Conservation (phyloP, 2,797 vertebrate genomes). For the Notoglanidium macrostoma region DNA sequence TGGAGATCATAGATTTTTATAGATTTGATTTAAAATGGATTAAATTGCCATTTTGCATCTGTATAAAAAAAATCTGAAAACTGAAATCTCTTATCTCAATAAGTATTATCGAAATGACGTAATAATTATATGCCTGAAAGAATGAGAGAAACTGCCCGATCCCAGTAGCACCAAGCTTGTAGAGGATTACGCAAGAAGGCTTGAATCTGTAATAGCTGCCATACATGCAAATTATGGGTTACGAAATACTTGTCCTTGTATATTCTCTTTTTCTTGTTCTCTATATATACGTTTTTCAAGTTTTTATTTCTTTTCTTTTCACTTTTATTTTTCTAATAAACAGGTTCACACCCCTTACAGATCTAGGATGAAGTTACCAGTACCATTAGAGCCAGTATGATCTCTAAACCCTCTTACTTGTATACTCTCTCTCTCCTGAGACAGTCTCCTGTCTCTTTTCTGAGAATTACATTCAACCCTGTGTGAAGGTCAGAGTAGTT, state of each 20-base stretch:
- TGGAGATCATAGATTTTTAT: too few species aligned
- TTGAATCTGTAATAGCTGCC: too few species aligned
- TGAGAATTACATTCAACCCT: neutral
- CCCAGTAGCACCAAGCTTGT: neutral
- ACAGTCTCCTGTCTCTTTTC: neutral
- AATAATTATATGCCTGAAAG: too few species aligned
- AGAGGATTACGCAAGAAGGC: neutral
- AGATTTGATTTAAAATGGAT: too few species aligned
- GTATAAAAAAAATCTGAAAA: too few species aligned
- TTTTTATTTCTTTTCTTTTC: neutral
- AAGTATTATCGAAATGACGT: too few species aligned
- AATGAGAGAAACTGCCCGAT: too few species aligned
- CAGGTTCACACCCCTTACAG: neutral
- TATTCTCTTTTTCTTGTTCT: neutral
- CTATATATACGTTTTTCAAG: too few species aligned
- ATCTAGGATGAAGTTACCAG: neutral
- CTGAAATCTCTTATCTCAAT: too few species aligned
- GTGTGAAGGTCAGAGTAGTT: neutral
- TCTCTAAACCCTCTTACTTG: too few species aligned
- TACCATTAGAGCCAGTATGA: neutral
- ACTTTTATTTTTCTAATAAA: neutral
- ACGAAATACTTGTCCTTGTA: neutral
- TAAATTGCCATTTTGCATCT: too few species aligned
- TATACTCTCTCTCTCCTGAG: neutral
- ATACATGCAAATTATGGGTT: too few species aligned